Evolutionary conservation across 2,888 invertebrate species (phyloP), one percentile per base, ranked within the genome.

Genomic region (Anagyrus pseudococci): DNA sequence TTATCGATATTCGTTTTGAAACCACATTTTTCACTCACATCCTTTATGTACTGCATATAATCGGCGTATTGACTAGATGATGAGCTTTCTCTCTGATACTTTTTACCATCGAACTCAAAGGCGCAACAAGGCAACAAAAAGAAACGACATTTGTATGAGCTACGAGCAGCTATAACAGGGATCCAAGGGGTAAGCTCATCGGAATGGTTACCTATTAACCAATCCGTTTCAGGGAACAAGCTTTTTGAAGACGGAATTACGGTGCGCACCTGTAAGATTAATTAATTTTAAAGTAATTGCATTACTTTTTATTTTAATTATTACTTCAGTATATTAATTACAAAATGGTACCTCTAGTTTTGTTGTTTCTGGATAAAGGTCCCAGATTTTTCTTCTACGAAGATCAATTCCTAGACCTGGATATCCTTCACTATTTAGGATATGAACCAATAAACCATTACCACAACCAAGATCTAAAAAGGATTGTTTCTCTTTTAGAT

Each of bases 131-230:
- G 99, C 15, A 99, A 84, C 1, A 98, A 82, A 77, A 98, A 97
- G 77, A 91, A 96, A 62, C 89, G 89, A 62, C 91, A 89, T 26
- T 83, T 83, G 58, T 85, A 86, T 0, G 91, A 91, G 82, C 91
- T 91, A 60, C 86, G 85, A 0, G 94, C 88, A 25, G 98, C 91
- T 72, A 98, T 89, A 0, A 98, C 89, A 20, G 98, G 96, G 73
- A 99, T 89, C 98, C 98, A 99, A 1, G 98, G 97, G 8, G 98
- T 98, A n/a, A 99, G 82, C 80, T 99, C 98, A 84, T 99, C 99
- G 15, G 97, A 96, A 84, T 99, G 99, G 82, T 99, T 99, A 55
- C 98, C 99, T 77, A 99, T 96, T 54, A 99, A 83, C 96, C 97
- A 97, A 75, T 95, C 92, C 26, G 85, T 85, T n/a, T 89, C 85